Conservation (phyloP, 2,113 vertebrate species). For the Ptilorrhoa leucosticta region DNA sequence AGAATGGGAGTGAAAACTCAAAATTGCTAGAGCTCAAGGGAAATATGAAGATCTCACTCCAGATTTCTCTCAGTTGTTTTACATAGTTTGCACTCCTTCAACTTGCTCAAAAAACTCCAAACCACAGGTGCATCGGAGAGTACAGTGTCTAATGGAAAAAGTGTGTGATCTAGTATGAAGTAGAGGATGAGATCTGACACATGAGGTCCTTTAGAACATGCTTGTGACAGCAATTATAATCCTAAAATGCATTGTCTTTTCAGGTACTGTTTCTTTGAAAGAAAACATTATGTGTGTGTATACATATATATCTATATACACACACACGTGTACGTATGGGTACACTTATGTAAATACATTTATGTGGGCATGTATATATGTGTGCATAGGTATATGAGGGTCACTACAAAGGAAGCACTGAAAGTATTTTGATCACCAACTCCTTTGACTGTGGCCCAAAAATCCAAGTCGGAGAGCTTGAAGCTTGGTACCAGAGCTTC, state of each 20-base stretch:
- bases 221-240: not conserved
- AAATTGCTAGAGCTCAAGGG: not conserved
- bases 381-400: not conserved
- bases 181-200: not conserved
- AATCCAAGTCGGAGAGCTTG: not conserved
- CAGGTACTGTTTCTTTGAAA: not conserved
- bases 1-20: not conserved
- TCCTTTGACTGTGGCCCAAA: not conserved
- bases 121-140: not conserved
- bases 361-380: not conserved
- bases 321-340: accelerated
- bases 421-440: not conserved
- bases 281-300: not conserved
- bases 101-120: not conserved
- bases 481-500: not conserved
- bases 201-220: not conserved
- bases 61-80: not conserved
- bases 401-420: not conserved
- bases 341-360: not conserved
- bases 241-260: not conserved
- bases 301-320: accelerated
- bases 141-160: not conserved
- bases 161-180: not conserved
- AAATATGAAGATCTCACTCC: not conserved
- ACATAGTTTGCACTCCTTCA: not conserved